Conservation (phyloP, 2,888 invertebrate species). For the Caenorhabditis wallacei region DNA sequence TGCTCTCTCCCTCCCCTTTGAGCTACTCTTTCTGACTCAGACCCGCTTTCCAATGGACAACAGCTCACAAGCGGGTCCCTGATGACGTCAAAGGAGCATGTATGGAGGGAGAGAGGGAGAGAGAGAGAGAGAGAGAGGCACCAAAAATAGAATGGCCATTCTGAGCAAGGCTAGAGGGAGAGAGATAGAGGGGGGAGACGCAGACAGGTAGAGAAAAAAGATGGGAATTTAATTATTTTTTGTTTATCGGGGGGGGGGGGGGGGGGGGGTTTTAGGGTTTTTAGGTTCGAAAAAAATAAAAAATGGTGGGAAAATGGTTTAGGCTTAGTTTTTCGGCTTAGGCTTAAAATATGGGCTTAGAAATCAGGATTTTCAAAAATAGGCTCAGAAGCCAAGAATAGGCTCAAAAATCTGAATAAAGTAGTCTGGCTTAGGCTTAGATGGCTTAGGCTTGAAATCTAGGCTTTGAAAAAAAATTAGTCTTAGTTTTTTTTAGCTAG, state of each 20-base stretch:
- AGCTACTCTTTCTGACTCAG: slow-evolving; percentile 36
- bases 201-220: slow-evolving; percentile 9
- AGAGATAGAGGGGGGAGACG: slow-evolving; percentile 4
- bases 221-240: slow-evolving; percentile 7
- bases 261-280: not conserved
- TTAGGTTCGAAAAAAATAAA: not conserved
- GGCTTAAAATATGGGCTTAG: too few relatives aligned
- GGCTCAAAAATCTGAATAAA: too few relatives aligned
- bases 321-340: too few relatives aligned
- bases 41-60: not conserved
- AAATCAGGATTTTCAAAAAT: too few relatives aligned
- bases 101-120: not conserved
- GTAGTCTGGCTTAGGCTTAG: too few relatives aligned
- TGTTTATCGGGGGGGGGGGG: not conserved
- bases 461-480: too few relatives aligned
- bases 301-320: not conserved
- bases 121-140: not conserved
- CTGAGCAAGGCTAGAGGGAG: slow-evolving; percentile 3
- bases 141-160: slow-evolving; percentile 27
- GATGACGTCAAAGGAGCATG: slow-evolving; percentile 23
- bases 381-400: too few relatives aligned
- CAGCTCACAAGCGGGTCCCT: not conserved
- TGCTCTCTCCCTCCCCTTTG: slow-evolving; percentile 14
- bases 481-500: too few relatives aligned
- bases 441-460: too few relatives aligned